phyloP scores from a whole-genome alignment of 1,140 invertebrate species.

The Drosophila athabasca region DNA sequence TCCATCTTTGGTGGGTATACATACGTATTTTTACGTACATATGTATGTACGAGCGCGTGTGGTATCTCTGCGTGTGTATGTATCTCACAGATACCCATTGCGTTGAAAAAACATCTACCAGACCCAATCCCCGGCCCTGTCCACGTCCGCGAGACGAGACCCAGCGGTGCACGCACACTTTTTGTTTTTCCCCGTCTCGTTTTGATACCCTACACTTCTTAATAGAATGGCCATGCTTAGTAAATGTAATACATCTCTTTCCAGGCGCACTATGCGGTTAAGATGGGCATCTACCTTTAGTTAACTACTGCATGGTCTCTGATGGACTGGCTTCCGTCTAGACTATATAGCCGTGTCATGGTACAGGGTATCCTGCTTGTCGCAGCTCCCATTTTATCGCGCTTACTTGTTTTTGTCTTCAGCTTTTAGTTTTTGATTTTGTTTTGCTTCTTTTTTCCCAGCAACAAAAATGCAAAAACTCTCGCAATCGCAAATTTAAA shows the following conservation, averaged over 20 bases:
- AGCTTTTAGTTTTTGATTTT: slow-evolving; percentile 28
- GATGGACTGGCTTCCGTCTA: no score
- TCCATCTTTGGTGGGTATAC: slow-evolving; percentile 4
- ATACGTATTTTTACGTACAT: neutral
- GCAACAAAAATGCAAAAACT: slow-evolving; percentile 45
- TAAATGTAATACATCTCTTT: no score
- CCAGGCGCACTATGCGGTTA: no score
- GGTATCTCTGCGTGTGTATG: slow-evolving; percentile 26
- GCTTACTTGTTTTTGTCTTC: slow-evolving; percentile 17
- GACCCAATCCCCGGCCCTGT: slow-evolving; percentile 27
- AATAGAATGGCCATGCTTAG: no score
- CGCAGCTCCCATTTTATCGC: no score
- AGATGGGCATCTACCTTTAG: no score
- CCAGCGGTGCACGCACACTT: slow-evolving; percentile 29
- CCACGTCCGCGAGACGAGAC: no score
- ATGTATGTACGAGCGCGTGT: slow-evolving; percentile 37
- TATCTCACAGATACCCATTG: slow-evolving; percentile 54
- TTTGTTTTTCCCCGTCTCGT: slow-evolving; percentile 24
- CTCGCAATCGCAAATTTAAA: slow-evolving; percentile 49
- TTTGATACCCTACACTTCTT: slow-evolving; percentile 24
- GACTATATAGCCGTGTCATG: no score
- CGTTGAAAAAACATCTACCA: slow-evolving; percentile 40
- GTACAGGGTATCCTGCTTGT: no score
- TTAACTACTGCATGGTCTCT: no score
- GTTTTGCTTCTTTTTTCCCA: slow-evolving; percentile 10